Evolutionary conservation across 2,888 invertebrate species (phyloP), one percentile per base, ranked within the genome.

Genomic region (Ophion slaviceki): DNA sequence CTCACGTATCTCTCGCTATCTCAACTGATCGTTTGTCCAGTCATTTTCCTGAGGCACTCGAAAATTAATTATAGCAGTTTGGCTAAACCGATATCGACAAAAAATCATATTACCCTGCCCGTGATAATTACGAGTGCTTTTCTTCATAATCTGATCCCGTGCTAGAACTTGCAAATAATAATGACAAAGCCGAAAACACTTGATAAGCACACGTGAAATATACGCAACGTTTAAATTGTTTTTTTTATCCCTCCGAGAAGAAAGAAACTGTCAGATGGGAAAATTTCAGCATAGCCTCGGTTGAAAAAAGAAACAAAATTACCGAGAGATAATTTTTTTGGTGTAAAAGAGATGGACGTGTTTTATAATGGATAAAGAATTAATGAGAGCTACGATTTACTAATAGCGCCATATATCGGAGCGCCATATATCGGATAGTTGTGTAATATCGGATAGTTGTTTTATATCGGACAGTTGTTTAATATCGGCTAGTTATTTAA

Each of bases 21-120:
- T 77, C n/a, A 28, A 6, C 17, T 59, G 64, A 81, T 85, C 78
- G 62, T 20, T 53, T 40, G 84, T 57, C 81, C 47, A 79, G 78
- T 81, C 76, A 74, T 80, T 84, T 68, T 68, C 81, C 75, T 36
- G 70, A 17, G 81, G 78, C 81, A 72, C 67, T 78, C 36, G 68
- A 85, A 70, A 70, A 81, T 78, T 81, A 81, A 85, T 85, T 74
- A 75, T 17, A 59, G 32, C 68, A 45, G 47, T 71, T 61, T 62
- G 47, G 45, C 64, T n/a, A 24, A 53, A 36, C 57, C 24, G 40
- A 11, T 67, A 28, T 62, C n/a, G 4, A 11, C 45, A n/a, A 57
- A 76, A 82, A 62, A 70, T 20, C 64, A n/a, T 2, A 66, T 40
- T 24, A 57, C 10, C 2, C 28, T 59, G 11, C 20, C 11, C n/a